Conservation (phyloP, 2,113 vertebrate species). For the Antennarius striatus region DNA sequence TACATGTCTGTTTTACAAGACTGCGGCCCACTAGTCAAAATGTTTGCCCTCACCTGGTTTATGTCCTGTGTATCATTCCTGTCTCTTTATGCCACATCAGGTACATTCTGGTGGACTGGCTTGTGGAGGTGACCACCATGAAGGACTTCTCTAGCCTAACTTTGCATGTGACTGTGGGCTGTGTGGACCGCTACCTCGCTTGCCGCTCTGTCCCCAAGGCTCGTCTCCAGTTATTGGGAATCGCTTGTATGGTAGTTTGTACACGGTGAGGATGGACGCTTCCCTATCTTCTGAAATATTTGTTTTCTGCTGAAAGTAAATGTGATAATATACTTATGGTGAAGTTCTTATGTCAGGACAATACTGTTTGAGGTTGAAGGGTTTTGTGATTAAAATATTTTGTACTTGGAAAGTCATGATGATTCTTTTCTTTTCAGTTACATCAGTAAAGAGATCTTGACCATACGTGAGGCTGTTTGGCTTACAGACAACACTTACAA, state of each 20-base stretch:
- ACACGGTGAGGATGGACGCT: constrained; percentile 83
- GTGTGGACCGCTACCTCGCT: constrained; percentile 92
- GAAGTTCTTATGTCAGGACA: too few relatives aligned
- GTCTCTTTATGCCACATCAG: constrained; percentile 62
- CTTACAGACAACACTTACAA: constrained; percentile 98
- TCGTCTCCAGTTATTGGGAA: constrained; percentile 92
- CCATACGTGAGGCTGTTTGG: constrained; percentile 97
- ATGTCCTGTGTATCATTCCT: not conserved
- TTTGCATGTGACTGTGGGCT: constrained; percentile 91
- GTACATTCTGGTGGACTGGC: constrained; percentile 97
- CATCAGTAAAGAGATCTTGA: constrained; percentile 95
- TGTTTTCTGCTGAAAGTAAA: not conserved
- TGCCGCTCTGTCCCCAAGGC: constrained; percentile 86
- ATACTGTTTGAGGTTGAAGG: too few relatives aligned
- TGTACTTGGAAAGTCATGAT: not conserved
- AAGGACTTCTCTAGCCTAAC: constrained; percentile 95
- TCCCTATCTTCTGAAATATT: not conserved
- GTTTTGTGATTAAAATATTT: not conserved
- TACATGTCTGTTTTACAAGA: too few relatives aligned
- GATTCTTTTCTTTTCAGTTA: constrained; percentile 63
- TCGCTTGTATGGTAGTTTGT: constrained; percentile 98
- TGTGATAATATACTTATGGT: not conserved
- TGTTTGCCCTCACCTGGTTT: not conserved
- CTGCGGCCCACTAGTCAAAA: too few relatives aligned
- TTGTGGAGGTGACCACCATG: constrained; percentile 97